phyloP scores from a whole-genome alignment of 2,113 vertebrate genomes.

The Tragelaphus strepsiceros region DNA sequence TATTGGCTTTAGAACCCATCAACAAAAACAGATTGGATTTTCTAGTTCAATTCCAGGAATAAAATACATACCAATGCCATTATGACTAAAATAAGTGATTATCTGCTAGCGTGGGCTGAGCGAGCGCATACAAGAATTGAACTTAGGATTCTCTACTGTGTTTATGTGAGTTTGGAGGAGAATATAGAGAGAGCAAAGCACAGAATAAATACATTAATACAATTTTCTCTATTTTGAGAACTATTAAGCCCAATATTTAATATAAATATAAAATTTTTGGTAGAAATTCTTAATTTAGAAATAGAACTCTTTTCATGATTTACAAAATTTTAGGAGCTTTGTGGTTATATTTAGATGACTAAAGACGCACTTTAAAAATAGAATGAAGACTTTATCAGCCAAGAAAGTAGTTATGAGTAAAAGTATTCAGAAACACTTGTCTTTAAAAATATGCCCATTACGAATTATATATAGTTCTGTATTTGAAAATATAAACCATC shows the following conservation, averaged over 20 bases:
- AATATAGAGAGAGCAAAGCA: background rate
- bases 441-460: background rate
- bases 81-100: background rate
- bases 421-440: background rate
- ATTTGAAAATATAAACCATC: background rate
- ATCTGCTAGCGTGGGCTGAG: background rate
- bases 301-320: background rate
- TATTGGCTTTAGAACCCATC: background rate
- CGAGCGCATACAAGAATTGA: background rate
- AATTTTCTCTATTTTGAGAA: background rate
- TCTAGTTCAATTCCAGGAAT: background rate
- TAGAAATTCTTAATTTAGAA: background rate
- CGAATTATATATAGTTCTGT: background rate
- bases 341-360: background rate
- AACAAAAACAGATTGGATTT: background rate
- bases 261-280: background rate
- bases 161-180: background rate
- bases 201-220: background rate
- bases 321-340: slow-evolving; percentile 7
- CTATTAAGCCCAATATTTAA: background rate
- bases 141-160: background rate
- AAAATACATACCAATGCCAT: background rate
- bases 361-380: slow-evolving; percentile 15
- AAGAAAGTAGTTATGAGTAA: background rate
- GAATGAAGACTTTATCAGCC: background rate